phyloP scores from a whole-genome alignment of 2,888 invertebrate species.

The Hypomecis punctinalis region DNA sequence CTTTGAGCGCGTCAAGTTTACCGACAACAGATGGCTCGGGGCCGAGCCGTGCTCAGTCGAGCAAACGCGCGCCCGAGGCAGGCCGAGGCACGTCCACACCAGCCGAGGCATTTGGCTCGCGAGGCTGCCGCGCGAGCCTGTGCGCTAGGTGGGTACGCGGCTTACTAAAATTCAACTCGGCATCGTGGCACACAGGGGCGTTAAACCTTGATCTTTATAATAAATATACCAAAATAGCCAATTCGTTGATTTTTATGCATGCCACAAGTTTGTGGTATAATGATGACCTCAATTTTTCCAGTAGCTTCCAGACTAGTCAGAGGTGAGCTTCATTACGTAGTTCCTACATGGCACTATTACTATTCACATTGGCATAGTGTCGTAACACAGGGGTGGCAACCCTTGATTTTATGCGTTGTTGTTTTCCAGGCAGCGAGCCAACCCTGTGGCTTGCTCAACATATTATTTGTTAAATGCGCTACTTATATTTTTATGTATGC shows the following conservation, averaged over 20 bases:
- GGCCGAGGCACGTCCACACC: too few species aligned
- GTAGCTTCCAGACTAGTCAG: slow-evolving; percentile 12
- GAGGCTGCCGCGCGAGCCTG: too few species aligned
- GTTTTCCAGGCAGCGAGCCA: slow-evolving; percentile 48
- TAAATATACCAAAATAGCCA: too few species aligned
- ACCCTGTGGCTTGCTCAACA: slow-evolving; percentile 32
- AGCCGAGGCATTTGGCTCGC: too few species aligned
- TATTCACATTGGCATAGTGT: slow-evolving; percentile 56
- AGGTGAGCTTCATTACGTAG: slow-evolving; percentile 43
- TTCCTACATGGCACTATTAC: slow-evolving; percentile 53
- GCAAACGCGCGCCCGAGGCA: too few species aligned
- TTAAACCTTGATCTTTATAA: too few species aligned
- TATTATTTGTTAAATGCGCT: neutral
- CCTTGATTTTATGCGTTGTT: slow-evolving; percentile 64
- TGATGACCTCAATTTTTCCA: neutral
- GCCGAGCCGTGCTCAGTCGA: too few species aligned
- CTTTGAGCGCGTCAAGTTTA: too few species aligned
- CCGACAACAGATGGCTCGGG: too few species aligned
- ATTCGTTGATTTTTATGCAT: neutral
- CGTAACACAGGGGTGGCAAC: slow-evolving; percentile 39
- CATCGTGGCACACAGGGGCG: too few species aligned
- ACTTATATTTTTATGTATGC: neutral
- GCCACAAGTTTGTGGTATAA: neutral
- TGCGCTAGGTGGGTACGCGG: too few species aligned
- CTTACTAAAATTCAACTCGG: too few species aligned